Evolutionary conservation across 2,113 vertebrate species (phyloP).

Genomic region (Muscicapa adusta): DNA sequence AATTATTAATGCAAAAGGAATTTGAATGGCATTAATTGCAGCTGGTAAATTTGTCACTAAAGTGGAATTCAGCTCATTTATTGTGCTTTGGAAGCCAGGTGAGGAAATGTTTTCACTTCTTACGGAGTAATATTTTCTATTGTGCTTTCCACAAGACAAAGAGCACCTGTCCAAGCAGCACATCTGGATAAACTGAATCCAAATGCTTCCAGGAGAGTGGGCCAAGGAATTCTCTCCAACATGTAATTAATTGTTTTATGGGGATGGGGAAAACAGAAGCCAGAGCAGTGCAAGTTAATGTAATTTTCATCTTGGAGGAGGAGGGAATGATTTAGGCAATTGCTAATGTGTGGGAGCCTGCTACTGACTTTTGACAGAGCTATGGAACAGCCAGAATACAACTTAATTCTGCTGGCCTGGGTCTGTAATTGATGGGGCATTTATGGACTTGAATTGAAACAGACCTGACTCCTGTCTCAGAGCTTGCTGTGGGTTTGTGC

Average conservation of each 20-base stretch:
- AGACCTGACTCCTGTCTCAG: background rate
- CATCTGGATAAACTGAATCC: background rate
- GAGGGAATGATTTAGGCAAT: background rate
- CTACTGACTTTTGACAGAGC: background rate
- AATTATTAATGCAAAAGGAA: background rate
- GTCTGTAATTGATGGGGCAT: background rate
- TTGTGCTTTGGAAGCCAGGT: background rate
- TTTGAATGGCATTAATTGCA: background rate
- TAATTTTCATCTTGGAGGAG: background rate
- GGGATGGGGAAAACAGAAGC: background rate
- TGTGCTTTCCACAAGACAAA: background rate
- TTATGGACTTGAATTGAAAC: background rate
- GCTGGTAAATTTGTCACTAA: background rate
- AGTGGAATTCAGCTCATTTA: background rate
- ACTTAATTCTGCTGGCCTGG: background rate
- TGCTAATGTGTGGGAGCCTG: background rate
- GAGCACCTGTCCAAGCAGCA: background rate
- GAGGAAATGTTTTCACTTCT: background rate
- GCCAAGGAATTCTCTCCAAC: background rate
- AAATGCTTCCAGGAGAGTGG: background rate
- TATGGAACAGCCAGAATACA: background rate
- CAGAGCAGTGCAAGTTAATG: background rate
- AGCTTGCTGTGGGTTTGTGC: background rate
- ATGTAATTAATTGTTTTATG: background rate
- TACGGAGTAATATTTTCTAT: background rate